phyloP scores from a whole-genome alignment of 2,113 vertebrate genomes.

The Amphilophus citrinellus region DNA sequence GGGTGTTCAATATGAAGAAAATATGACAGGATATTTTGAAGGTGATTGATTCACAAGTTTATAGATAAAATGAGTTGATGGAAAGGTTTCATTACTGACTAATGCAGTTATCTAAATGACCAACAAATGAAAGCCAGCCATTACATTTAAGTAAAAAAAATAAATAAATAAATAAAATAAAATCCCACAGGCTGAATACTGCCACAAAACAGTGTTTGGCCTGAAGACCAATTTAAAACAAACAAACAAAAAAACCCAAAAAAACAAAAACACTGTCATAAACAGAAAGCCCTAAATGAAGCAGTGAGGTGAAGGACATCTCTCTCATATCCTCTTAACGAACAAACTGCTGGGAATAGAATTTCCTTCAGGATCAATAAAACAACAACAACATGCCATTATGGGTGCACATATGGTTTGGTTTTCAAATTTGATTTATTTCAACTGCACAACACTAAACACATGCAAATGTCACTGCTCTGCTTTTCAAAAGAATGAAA shows the following conservation, averaged over 20 bases:
- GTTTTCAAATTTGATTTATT: not conserved
- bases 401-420: not conserved
- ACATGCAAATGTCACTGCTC: not conserved
- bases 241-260: too few species aligned
- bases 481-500: not conserved
- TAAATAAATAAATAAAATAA: not conserved
- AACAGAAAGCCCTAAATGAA: not conserved
- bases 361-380: too few species aligned
- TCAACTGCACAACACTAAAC: not conserved
- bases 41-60: not conserved
- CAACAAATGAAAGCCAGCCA: too few species aligned
- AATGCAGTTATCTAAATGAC: not conserved
- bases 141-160: too few species aligned
- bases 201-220: not conserved
- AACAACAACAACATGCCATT: fast-evolving
- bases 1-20: not conserved
- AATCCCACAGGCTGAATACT: not conserved
- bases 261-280: fast-evolving
- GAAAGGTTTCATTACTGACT: not conserved
- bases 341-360: not conserved
- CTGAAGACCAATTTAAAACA: not conserved
- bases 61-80: not conserved
- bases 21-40: not conserved
- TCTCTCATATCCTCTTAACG: not conserved
- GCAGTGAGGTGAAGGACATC: not conserved